Percentiles rank a stretch among this genome's conserved stretches.
These are phyloP conservation scores for Seriola dumerili DNA, from an alignment of 2,113 vertebrate genomes.

Conservation along the genomic window DNA sequence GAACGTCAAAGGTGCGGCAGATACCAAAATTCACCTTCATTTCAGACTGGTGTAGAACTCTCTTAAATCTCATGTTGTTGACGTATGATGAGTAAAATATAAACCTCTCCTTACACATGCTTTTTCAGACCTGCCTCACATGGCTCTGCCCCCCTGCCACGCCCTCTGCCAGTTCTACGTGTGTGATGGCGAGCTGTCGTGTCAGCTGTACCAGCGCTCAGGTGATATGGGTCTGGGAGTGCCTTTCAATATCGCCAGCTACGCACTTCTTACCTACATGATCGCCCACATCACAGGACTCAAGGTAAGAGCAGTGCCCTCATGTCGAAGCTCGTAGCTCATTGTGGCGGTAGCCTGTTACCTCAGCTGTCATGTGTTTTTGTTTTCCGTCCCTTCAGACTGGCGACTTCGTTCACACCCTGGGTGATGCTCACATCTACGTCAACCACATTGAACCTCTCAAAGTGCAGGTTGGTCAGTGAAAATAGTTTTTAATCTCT, in stretches of 20 bases:
- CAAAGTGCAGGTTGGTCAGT: slow-evolving; percentile 88
- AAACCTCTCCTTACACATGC: not conserved
- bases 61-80: not conserved
- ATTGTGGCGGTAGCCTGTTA: fast-evolving
- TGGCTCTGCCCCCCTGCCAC: slow-evolving; percentile 97
- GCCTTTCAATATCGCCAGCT: slow-evolving; percentile 98
- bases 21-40: not conserved
- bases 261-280: slow-evolving; percentile 96
- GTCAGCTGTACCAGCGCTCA: slow-evolving; percentile 96
- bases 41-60: fast-evolving
- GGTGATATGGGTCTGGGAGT: slow-evolving; percentile 98
- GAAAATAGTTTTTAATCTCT: not conserved
- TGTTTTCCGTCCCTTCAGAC: slow-evolving; percentile 78
- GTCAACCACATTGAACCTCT: slow-evolving; percentile 93
- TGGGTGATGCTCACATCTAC: slow-evolving; percentile 97
- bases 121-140: slow-evolving; percentile 89
- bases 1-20: slow-evolving; percentile 83
- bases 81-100: not conserved
- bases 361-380: not conserved
- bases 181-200: slow-evolving; percentile 92
- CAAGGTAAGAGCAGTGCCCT: slow-evolving; percentile 81
- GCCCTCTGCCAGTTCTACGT: slow-evolving; percentile 98
- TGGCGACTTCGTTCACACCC: slow-evolving; percentile 95
- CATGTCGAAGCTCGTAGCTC: fast-evolving
- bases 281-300: slow-evolving; percentile 95